phyloP scores from a whole-genome alignment of 2,888 invertebrate species.

The Lagria hirta region DNA sequence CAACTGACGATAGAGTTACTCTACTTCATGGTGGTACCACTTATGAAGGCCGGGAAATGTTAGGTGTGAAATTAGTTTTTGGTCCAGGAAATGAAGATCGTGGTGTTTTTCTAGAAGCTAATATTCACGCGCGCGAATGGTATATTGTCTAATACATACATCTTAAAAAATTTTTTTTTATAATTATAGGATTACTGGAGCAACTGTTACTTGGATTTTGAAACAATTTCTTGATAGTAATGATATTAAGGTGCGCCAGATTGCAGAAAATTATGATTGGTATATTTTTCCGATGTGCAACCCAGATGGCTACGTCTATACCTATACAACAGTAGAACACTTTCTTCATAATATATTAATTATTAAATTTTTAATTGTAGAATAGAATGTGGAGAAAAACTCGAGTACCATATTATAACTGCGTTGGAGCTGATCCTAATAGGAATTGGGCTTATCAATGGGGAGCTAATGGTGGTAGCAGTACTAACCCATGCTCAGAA shows the following conservation, averaged over 20 bases:
- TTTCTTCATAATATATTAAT: too few relatives aligned
- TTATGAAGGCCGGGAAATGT: conserved; percentile 62
- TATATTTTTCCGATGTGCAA: too few relatives aligned
- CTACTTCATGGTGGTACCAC: conserved; percentile 60
- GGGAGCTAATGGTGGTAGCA: conserved; percentile 61
- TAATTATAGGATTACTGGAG: too few relatives aligned
- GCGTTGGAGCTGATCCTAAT: conserved; percentile 73
- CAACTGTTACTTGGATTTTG: too few relatives aligned
- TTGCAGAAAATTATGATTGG: too few relatives aligned
- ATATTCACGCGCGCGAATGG: conserved; percentile 55
- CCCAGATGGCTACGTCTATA: too few relatives aligned
- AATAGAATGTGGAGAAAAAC: conserved; percentile 73
- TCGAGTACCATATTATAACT: conserved; percentile 57
- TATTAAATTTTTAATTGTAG: too few relatives aligned
- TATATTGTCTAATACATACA: too few relatives aligned
- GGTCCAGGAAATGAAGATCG: conserved; percentile 56
- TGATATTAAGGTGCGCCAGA: too few relatives aligned
- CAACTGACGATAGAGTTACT: conserved; percentile 56
- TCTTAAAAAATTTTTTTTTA: too few relatives aligned
- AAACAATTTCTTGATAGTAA: too few relatives aligned
- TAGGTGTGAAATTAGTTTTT: conserved; percentile 58
- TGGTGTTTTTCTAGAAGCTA: conserved; percentile 65
- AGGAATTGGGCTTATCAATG: conserved; percentile 75
- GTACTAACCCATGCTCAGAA: conserved; percentile 61
- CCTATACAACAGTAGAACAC: too few relatives aligned